These are phyloP conservation scores for Ganaspis brasiliensis DNA, from an alignment of 2,888 invertebrate genomes.

Conservation along the genomic window DNA sequence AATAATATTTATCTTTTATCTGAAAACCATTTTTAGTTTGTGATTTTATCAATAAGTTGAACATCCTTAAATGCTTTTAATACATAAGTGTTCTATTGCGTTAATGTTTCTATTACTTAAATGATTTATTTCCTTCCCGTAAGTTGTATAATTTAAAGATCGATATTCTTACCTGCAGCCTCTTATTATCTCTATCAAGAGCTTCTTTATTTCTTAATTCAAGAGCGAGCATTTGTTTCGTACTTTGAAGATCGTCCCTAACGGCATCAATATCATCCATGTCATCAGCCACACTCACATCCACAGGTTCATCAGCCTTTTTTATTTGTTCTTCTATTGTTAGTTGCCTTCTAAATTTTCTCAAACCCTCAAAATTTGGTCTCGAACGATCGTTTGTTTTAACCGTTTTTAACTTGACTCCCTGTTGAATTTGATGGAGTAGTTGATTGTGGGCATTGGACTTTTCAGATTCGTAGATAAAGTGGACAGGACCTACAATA, in stretches of 20 bases:
- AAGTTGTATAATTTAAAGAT: not conserved
- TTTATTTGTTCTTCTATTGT: conserved; percentile 95
- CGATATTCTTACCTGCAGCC: conserved; percentile 81
- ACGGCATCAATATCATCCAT: conserved; percentile 96
- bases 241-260: conserved; percentile 94
- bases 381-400: conserved; percentile 93
- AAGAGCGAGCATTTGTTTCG: conserved; percentile 93
- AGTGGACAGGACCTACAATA: conserved; percentile 86
- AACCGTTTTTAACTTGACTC: conserved; percentile 88
- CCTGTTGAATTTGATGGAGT: conserved; percentile 90
- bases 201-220: conserved; percentile 93
- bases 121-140: too few relatives aligned
- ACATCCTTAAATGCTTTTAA: too few relatives aligned
- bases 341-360: conserved; percentile 94
- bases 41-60: too few relatives aligned
- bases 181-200: conserved; percentile 92
- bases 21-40: too few relatives aligned
- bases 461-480: conserved; percentile 94
- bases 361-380: conserved; percentile 90
- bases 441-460: conserved; percentile 90
- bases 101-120: too few relatives aligned
- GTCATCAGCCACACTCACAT: conserved; percentile 87
- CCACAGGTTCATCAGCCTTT: conserved; percentile 83
- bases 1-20: too few relatives aligned
- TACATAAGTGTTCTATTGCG: too few relatives aligned